Evolutionary conservation across 2,888 invertebrate species (phyloP).

Genomic region (Tinea pellionella): DNA sequence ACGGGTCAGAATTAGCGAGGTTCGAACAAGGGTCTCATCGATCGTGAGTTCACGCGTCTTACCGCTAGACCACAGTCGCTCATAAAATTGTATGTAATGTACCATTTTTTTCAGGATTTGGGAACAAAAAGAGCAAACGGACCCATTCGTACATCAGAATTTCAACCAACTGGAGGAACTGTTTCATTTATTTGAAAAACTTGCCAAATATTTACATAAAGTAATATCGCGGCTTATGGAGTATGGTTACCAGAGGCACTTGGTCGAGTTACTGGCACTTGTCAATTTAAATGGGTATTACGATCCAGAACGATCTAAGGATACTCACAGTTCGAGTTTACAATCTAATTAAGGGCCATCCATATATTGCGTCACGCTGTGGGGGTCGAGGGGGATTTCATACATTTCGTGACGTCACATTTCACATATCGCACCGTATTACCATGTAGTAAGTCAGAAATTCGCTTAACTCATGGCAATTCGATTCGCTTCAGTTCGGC

Average conservation of each 20-base stretch:
- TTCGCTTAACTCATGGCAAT: too few species aligned
- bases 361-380: too few species aligned
- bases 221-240: slow-evolving; percentile 72
- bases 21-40: too few species aligned
- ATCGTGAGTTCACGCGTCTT: too few species aligned
- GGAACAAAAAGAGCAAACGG: slow-evolving; percentile 52
- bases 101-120: slow-evolving; percentile 62
- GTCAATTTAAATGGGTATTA: slow-evolving; percentile 75
- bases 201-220: slow-evolving; percentile 72
- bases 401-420: too few species aligned
- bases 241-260: slow-evolving; percentile 75
- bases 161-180: slow-evolving; percentile 68
- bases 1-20: too few species aligned
- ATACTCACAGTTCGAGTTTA: slow-evolving; percentile 31
- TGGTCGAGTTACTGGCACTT: slow-evolving; percentile 73
- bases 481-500: too few species aligned
- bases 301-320: slow-evolving; percentile 40
- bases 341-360: slow-evolving; percentile 20
- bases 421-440: too few species aligned
- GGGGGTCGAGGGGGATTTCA: background rate
- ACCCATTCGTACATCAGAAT: slow-evolving; percentile 68
- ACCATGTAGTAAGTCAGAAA: too few species aligned
- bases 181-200: slow-evolving; percentile 71
- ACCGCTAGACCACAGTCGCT: too few species aligned
- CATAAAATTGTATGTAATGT: too few species aligned